Evolutionary conservation across 1,140 invertebrate species (phyloP).

Genomic region (Cotesia glomerata): DNA sequence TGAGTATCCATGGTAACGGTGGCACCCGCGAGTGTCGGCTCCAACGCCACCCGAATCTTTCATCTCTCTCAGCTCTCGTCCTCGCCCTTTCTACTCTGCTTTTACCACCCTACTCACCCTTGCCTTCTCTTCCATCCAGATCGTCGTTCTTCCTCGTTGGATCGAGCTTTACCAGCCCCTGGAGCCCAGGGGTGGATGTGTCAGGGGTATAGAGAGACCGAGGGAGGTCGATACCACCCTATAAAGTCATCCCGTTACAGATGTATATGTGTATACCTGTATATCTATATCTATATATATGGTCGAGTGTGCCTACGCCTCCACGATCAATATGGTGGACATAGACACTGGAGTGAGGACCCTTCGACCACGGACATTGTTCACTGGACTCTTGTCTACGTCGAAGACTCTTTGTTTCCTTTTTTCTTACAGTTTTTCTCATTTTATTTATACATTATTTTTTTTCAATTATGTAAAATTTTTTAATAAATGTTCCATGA

Average conservation of each 20-base stretch:
- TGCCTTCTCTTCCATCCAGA: neutral
- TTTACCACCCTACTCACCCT: slow-evolving; percentile 20
- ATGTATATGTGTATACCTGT: slow-evolving; percentile 36
- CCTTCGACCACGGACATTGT: slow-evolving; percentile 31
- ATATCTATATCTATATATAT: slow-evolving; percentile 1
- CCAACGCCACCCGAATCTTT: slow-evolving; percentile 63
- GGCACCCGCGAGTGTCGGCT: slow-evolving; percentile 70
- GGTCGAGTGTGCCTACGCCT: slow-evolving; percentile 48
- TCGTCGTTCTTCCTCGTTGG: slow-evolving; percentile 10
- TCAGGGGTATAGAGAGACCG: slow-evolving; percentile 34
- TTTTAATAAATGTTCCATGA: neutral
- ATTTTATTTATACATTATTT: neutral
- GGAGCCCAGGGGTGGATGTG: slow-evolving; percentile 4
- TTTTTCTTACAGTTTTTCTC: neutral
- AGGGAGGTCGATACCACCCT: slow-evolving; percentile 53
- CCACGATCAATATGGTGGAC: slow-evolving; percentile 64
- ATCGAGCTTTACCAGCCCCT: slow-evolving; percentile 26
- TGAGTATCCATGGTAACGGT: slow-evolving; percentile 67
- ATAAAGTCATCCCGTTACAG: slow-evolving; percentile 54
- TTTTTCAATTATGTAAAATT: neutral
- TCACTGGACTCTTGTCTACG: slow-evolving; percentile 5
- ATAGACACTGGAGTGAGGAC: slow-evolving; percentile 52
- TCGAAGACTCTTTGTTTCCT: neutral
- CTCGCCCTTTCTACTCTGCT: slow-evolving; percentile 31
- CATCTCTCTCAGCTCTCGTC: slow-evolving; percentile 33